Percentiles rank a stretch among this genome's conserved stretches.
phyloP scores from a whole-genome alignment of 2,888 invertebrate genomes.

The Caenorhabditis angaria region DNA sequence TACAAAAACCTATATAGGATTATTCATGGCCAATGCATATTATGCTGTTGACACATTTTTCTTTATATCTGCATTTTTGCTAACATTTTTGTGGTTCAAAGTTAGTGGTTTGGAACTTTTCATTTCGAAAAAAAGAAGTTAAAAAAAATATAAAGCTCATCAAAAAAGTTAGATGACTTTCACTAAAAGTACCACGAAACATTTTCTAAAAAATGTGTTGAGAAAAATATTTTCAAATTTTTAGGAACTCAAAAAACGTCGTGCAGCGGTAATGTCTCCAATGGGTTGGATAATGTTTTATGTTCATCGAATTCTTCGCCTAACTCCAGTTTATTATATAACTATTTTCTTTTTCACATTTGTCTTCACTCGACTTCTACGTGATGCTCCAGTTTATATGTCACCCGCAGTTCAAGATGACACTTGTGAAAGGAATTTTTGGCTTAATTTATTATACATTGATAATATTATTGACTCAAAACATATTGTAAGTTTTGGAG shows the following conservation, averaged over 20 bases:
- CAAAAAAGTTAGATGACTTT: no score
- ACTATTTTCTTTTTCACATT: conserved; percentile 57
- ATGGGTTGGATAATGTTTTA: conserved; percentile 59
- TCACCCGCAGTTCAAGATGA: conserved; percentile 34
- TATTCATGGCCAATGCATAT: conserved; percentile 44
- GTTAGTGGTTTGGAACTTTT: no score
- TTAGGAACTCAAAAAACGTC: conserved; percentile 9
- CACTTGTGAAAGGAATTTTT: conserved; percentile 48
- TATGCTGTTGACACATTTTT: conserved; percentile 52
- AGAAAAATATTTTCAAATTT: neutral
- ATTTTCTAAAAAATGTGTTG: no score
- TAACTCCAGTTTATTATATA: conserved; percentile 57
- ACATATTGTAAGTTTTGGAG: conserved; percentile 34
- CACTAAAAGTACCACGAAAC: no score
- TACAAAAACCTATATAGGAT: conserved; percentile 28
- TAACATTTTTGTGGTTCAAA: conserved; percentile 48
- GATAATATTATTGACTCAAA: conserved; percentile 48
- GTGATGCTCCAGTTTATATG: conserved; percentile 37
- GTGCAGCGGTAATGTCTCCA: conserved; percentile 25
- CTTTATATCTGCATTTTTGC: conserved; percentile 44
- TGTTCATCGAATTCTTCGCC: conserved; percentile 53
- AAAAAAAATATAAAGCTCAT: no score
- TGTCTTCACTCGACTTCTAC: conserved; percentile 28
- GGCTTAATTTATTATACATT: conserved; percentile 60
- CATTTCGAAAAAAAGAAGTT: no score